Base-by-base conservation (phyloP, 2,888 invertebrate species). In the Bombylius discolor region DNA sequence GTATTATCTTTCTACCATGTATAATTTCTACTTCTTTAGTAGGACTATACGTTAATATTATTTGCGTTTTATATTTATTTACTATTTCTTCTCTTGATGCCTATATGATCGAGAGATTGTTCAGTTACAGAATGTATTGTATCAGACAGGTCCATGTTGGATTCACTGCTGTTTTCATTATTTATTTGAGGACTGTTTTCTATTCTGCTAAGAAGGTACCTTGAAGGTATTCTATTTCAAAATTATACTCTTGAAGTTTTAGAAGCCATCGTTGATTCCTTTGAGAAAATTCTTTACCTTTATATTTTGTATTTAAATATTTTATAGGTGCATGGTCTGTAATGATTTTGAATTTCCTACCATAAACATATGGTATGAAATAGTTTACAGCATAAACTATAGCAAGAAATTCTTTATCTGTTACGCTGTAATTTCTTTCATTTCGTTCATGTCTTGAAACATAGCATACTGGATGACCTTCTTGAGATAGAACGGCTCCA, bases 191-290 rank as follows among this genome's bases (percentile, higher is more conserved):
- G 23, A 3, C 23, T 23, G 23, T 23, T 23, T 23, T 23, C 23
- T 23, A 52, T 56, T 70, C 70, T 6, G 65, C 70, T 59, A 33
- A 60, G 42, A 14, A 52, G 49, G 9, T 61, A 6, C 64, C 63
- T 33, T 61, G 56, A 49, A 62, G 63, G 48, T 66, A 64, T 5
- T 56, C 54, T 5, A 69, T 61, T 31, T 63, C 59, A 44, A 63
- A 68, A 33, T 67, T 63, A 49, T 59, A 70, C 51, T 68, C 68
- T 49, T 63, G 61, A 62, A 68, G 58, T 23, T 53, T 57, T 6
- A 57, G 36, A 23, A 56, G 8, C 52, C 57, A 56, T 53, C 52
- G 49, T 50, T 55, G 53, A 46, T 59, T 42, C 31, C 55, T 47
- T 45, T 51, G 56, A 9, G 53, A 56, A 53, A 58, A 56, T 55